Percentiles rank a stretch among this genome's conserved stretches.
Evolutionary conservation across 2,888 invertebrate species (phyloP).

Genomic region (Trissolcus japonicus): DNA sequence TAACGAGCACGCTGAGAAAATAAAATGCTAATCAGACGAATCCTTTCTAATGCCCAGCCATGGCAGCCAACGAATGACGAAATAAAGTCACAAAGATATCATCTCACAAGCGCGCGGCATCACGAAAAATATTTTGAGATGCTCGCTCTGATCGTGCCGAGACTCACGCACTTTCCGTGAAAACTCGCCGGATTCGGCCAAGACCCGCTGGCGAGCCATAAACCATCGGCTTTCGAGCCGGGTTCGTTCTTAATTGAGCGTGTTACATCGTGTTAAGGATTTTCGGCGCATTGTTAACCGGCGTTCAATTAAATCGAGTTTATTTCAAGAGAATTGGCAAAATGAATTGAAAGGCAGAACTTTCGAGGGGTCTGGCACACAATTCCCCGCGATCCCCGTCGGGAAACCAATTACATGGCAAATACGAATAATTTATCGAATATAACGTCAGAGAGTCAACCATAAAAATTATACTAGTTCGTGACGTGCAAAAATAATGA

Average conservation of each 20-base stretch:
- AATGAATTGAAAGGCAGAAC: slow-evolving; percentile 51
- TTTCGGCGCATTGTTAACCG: slow-evolving; percentile 51
- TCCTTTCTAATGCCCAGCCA: slow-evolving; percentile 36
- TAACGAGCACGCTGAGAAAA: slow-evolving; percentile 35
- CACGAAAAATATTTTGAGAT: background rate
- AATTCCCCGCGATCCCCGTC: too few species aligned
- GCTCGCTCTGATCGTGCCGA: background rate
- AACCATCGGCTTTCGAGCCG: slow-evolving; percentile 24
- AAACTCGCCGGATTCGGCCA: slow-evolving; percentile 21
- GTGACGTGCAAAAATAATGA: too few species aligned
- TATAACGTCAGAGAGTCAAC: too few species aligned
- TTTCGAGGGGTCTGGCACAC: slow-evolving; percentile 26
- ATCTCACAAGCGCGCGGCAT: slow-evolving; percentile 16
- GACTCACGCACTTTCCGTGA: slow-evolving; percentile 32
- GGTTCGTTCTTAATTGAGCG: slow-evolving; percentile 58
- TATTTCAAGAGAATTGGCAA: slow-evolving; percentile 44
- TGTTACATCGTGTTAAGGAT: slow-evolving; percentile 60
- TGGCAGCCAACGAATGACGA: slow-evolving; percentile 19
- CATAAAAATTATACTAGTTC: too few species aligned
- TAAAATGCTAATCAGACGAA: slow-evolving; percentile 49
- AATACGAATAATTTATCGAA: too few species aligned
- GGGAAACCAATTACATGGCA: too few species aligned
- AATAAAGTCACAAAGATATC: slow-evolving; percentile 28
- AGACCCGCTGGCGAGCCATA: background rate
- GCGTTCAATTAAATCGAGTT: slow-evolving; percentile 55